phyloP scores from a whole-genome alignment of 2,888 invertebrate genomes.

The Fragum whitleyi region DNA sequence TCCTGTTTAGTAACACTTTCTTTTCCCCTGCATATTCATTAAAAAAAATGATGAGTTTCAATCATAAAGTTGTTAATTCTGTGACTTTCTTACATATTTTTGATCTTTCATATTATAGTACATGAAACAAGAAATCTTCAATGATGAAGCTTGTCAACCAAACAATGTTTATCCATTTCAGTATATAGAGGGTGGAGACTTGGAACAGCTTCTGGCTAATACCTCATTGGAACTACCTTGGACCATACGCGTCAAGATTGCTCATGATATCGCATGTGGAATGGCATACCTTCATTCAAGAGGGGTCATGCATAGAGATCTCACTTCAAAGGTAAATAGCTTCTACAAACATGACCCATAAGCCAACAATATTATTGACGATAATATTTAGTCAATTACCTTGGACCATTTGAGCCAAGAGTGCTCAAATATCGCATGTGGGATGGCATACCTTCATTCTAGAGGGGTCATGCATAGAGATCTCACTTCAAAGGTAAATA shows the following conservation, averaged over 20 bases:
- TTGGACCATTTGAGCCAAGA: conserved; percentile 92
- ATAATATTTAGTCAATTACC: conserved; percentile 87
- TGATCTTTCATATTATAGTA: no score
- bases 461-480: conserved; percentile 97
- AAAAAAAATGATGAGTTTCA: no score
- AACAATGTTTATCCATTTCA: no score
- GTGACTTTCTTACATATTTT: no score
- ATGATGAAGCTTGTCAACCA: no score
- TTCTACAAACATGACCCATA: no score
- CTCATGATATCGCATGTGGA: conserved; percentile 94
- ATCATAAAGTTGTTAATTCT: no score
- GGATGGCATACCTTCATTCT: conserved; percentile 97
- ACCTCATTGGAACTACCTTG: conserved; percentile 90
- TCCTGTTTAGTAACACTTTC: no score
- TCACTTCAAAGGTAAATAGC: conserved; percentile 93
- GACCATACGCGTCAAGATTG: conserved; percentile 92
- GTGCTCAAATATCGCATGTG: conserved; percentile 95
- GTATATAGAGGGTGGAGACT: conserved; percentile 97
- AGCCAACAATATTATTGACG: no score
- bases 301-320: conserved; percentile 97
- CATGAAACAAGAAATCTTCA: no score
- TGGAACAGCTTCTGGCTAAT: conserved; percentile 95
- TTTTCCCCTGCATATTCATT: no score
- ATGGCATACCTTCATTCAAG: conserved; percentile 97
- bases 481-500: conserved; percentile 94